Conservation (phyloP, 2,113 vertebrate species). For the Amphiprion ocellaris region DNA sequence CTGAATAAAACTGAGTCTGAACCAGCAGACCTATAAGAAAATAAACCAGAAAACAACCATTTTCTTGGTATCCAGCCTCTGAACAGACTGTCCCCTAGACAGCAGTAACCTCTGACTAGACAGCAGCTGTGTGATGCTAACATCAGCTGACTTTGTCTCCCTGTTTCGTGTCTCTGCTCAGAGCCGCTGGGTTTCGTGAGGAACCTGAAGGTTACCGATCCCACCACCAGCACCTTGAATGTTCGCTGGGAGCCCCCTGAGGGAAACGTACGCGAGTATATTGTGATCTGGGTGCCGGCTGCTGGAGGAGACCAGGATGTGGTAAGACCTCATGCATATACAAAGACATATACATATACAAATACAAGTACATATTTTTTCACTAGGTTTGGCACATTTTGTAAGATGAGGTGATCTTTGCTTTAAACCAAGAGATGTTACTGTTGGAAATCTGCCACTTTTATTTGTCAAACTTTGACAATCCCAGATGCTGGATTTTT, state of each 20-base stretch:
- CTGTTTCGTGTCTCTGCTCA: slow-evolving; percentile 61
- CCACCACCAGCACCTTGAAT: slow-evolving; percentile 93
- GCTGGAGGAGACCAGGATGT: slow-evolving; percentile 88
- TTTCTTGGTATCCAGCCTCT: neutral
- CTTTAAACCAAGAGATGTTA: no score
- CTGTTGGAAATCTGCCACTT: no score
- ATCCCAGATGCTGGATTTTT: no score
- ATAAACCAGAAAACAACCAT: neutral
- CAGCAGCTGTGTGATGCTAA: slow-evolving; percentile 18
- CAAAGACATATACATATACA: no score
- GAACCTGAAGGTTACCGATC: slow-evolving; percentile 93
- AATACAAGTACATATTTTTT: no score
- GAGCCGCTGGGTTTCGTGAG: slow-evolving; percentile 91
- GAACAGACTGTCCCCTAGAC: slow-evolving; percentile 13
- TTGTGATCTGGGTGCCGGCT: slow-evolving; percentile 87
- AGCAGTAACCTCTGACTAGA: slow-evolving; percentile 10
- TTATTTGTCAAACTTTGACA: no score
- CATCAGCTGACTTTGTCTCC: neutral
- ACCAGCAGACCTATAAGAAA: neutral
- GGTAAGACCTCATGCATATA: slow-evolving; percentile 71
- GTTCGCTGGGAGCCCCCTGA: slow-evolving; percentile 95
- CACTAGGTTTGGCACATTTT: neutral
- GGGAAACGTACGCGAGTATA: slow-evolving; percentile 93
- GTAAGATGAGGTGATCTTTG: no score
- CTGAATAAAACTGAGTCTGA: neutral